These are phyloP conservation scores for Urocolius indicus DNA, from an alignment of 2,113 vertebrate genomes.

Conservation along the genomic window DNA sequence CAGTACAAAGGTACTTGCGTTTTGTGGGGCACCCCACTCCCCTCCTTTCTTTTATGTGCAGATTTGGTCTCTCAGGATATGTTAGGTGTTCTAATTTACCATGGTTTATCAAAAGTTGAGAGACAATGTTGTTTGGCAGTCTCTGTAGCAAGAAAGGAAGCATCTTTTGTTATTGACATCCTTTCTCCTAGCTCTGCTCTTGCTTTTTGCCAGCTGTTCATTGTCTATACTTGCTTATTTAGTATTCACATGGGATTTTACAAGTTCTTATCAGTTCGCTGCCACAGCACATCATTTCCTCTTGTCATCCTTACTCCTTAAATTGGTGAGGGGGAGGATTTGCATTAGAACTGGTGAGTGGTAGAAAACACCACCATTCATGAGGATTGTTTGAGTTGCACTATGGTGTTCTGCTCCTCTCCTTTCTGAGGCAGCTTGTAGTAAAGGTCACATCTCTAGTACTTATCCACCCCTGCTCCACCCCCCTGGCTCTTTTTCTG, in stretches of 20 bases:
- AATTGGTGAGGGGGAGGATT: conserved; percentile 28
- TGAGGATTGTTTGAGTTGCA: neutral
- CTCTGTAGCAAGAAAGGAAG: conserved; percentile 74
- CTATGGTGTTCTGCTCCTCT: neutral
- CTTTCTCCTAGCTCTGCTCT: conserved; percentile 73
- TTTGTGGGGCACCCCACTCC: neutral
- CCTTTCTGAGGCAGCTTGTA: neutral
- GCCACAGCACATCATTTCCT: conserved; percentile 67
- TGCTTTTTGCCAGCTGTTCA: conserved; percentile 73
- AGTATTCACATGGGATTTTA: conserved; percentile 70
- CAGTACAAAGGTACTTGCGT: neutral
- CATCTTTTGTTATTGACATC: conserved; percentile 77
- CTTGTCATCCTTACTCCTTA: conserved; percentile 61
- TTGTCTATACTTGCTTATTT: conserved; percentile 71
- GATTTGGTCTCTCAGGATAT: neutral
- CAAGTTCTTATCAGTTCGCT: conserved; percentile 67
- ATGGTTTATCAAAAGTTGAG: conserved; percentile 51
- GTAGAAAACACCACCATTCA: conserved; percentile 31
- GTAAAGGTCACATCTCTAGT: conserved; percentile 42
- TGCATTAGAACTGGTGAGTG: conserved; percentile 21
- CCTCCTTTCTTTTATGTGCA: neutral
- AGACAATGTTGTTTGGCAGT: conserved; percentile 71
- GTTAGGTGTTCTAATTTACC: conserved; percentile 62
- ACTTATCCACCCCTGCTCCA: neutral
- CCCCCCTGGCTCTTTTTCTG: neutral